Conservation (phyloP, 2,113 vertebrate genomes). For the Charadrius vociferus region DNA sequence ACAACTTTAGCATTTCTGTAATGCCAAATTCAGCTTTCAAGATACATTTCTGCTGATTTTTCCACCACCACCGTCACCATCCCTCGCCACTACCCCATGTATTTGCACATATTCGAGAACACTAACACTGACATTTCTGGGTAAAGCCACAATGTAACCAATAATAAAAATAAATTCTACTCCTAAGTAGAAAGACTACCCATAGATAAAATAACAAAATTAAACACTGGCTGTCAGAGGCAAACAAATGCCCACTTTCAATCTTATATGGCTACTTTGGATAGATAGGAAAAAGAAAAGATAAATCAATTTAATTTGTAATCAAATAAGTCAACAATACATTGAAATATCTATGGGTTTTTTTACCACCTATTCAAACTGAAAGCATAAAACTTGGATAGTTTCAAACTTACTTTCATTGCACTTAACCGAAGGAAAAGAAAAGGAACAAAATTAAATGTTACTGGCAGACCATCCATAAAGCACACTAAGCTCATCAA, state of each 20-base stretch:
- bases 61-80: background rate
- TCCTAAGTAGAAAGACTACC: background rate
- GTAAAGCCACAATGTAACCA: background rate
- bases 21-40: background rate
- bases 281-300: background rate
- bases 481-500: background rate
- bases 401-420: background rate
- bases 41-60: background rate
- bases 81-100: accelerated
- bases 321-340: background rate
- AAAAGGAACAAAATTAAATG: background rate
- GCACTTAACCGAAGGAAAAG: background rate
- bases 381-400: background rate
- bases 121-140: background rate
- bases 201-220: background rate
- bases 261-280: background rate
- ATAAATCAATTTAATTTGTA: background rate
- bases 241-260: background rate
- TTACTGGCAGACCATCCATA: background rate
- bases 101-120: background rate
- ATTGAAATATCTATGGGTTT: background rate
- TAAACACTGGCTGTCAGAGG: background rate
- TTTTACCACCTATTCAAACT: background rate
- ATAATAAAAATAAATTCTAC: background rate
- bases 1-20: background rate